Conservation (phyloP, 2,113 vertebrate genomes). For the Macaca mulatta region DNA sequence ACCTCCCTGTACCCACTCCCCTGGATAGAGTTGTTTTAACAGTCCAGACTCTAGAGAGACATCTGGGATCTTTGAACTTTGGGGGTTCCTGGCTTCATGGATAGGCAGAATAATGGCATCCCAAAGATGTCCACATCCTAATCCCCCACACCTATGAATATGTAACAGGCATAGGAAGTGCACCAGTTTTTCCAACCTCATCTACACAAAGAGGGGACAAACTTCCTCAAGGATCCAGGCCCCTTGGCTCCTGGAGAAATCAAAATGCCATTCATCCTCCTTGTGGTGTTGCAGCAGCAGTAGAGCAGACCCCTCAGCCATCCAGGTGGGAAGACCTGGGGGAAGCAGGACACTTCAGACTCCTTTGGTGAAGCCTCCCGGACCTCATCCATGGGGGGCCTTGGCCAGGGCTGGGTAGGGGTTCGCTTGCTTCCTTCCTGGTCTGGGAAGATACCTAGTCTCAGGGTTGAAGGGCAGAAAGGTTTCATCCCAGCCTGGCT, state of each 20-base stretch:
- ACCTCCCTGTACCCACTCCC: neutral
- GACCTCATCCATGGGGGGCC: neutral
- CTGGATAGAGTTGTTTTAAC: neutral
- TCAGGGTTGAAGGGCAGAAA: neutral
- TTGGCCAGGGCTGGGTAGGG: neutral
- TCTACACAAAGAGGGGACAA: neutral
- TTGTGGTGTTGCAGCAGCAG: neutral
- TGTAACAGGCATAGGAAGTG: neutral
- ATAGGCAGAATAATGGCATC: neutral
- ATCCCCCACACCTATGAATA: neutral
- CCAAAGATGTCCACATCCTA: neutral
- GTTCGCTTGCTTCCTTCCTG: neutral
- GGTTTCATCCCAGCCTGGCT: neutral
- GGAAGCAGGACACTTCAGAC: neutral
- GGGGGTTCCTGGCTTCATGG: neutral
- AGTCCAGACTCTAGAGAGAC: neutral
- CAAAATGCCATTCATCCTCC: neutral
- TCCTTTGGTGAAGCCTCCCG: neutral
- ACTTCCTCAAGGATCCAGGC: neutral
- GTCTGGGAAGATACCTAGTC: neutral
- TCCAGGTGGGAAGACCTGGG: neutral
- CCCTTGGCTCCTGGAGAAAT: neutral
- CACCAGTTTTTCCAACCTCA: neutral
- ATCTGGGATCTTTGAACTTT: neutral
- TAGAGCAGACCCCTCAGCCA: neutral